Base-by-base conservation (phyloP, 1,140 invertebrate species). In the Apis cerana region DNA sequence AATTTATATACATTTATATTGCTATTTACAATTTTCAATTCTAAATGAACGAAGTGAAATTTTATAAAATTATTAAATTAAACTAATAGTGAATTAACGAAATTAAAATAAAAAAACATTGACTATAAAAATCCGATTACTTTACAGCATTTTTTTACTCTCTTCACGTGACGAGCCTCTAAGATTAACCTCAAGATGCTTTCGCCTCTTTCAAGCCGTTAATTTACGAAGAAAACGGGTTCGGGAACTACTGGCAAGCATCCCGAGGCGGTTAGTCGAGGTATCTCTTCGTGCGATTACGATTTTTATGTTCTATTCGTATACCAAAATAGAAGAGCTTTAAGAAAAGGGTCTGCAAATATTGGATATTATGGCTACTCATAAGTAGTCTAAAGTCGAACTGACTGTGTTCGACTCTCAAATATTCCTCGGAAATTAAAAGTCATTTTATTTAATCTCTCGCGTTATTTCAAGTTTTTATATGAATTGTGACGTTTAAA, bases 321-420 rank as follows among this genome's bases (percentile, higher is more conserved):
- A 50, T 21, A 85, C 75, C n/a, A 80, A 80, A 89, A 89, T 89
- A 88, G 87, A 85, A 56, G 75, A 62, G 76, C n/a, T 59, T 75
- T 67, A 67, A 80, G 61, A 83, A 83, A 84, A 65, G 75, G 79
- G 61, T 74, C 76, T 85, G 83, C 74, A 13, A 86, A 56, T n/a
- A 43, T 27, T 43, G 33, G 17, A 4, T 50, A 68, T 23, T 69
- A 80, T 84, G 2, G 54, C 58, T 48, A 19, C 27, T 12, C 65
- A 48, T 48, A 80, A 76, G 50, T 59, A 33, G 48, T 13, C 33
- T 52, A 64, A 54, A 65, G 50, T 69, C 52, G 50, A 27, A 27
- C 3, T 50, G 54, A 17, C 43, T 79, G 27, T n/a, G 9, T 74
- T 65, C 19, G 59, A 72, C 21, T 61, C 33, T 61, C 33, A 1